Base-by-base conservation (phyloP, 1,140 invertebrate species). In the Oscheius sp. region DNA sequence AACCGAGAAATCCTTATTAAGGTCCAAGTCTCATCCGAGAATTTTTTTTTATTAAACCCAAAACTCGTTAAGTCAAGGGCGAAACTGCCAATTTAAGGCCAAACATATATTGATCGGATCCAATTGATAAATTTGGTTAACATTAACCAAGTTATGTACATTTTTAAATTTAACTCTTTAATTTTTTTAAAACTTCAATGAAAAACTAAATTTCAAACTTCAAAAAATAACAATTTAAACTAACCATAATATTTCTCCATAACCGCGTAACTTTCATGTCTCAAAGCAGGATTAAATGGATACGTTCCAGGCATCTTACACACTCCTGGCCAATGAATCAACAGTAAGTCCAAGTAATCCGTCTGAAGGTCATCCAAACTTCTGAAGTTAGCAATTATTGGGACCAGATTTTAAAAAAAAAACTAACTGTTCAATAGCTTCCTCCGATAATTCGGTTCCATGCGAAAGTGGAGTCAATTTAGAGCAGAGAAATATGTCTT, bases 301-400 rank as follows among this genome's bases (percentile, higher is more conserved):
- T 89, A 32, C 49, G 52, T 42, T 58, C 55, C 35, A 38, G 86
- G 28, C 86, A 82, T 63, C 85, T 70, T 55, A 26, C 49, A 55
- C 49, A 55, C 49, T 23, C 91, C 91, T 38, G 92, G 92, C 90
- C 91, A 93, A 82, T 94, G 92, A 76, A 94, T 91, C 29, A 94
- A 86, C 81, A 91, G 92, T 20, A 94, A 85, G 85, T 94, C 92
- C 1, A 93, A 84, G 80, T 93, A 93, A 38, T 88, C 86, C 23
- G 49, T 55, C 23, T 55, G 49, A 7, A 55, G 49, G 49, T 55
- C 49, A 26, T 55, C 49, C 15, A 55, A 26, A 23, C 49, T 55
- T 23, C 49, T 55, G 23, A 55, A 55, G 28, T 23, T 23, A n/a
- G n/a, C n/a, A n/a, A n/a, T n/a, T n/a, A n/a, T n/a, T n/a, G n/a